A percentile compares a stretch with the other conserved stretches of the same genome.
Conservation (phyloP, 2,113 vertebrate genomes). For the Stomatorhinus ivindoensis region DNA sequence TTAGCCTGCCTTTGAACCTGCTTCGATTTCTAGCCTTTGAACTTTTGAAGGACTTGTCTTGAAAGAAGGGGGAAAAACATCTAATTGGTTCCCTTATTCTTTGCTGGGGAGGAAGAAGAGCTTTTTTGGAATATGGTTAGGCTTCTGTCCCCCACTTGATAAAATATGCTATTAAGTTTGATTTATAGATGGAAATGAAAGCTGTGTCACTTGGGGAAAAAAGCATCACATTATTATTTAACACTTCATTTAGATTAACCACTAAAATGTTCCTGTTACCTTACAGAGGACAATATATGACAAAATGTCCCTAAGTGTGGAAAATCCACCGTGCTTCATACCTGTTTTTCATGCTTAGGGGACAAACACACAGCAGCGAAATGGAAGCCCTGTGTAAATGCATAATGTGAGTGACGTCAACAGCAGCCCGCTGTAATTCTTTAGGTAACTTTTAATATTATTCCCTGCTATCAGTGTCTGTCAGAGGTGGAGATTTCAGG, state of each 20-base stretch:
- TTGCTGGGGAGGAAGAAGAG: conserved; percentile 15
- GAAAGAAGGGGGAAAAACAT: conserved; percentile 37
- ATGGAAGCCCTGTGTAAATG: background rate
- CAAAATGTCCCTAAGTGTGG: conserved; percentile 18
- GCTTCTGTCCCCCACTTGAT: conserved; percentile 33
- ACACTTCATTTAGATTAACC: conserved; percentile 44
- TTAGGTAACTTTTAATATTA: background rate
- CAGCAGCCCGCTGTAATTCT: background rate
- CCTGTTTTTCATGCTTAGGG: background rate
- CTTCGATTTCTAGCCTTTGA: conserved; percentile 56
- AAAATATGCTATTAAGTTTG: conserved; percentile 47
- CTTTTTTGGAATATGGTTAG: conserved; percentile 20
- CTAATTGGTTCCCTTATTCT: conserved; percentile 52
- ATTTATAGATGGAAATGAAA: conserved; percentile 47
- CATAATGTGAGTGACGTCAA: background rate
- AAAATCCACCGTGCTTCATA: background rate
- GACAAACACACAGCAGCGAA: background rate
- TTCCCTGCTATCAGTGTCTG: background rate
- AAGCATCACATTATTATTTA: conserved; percentile 47
- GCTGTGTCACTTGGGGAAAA: conserved; percentile 41
- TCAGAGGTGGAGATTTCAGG: too few species aligned
- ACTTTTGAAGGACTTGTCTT: conserved; percentile 56
- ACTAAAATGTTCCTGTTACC: conserved; percentile 31
- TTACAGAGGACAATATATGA: conserved; percentile 26
- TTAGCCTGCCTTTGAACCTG: conserved; percentile 48